Conservation (phyloP, 2,797 vertebrate species). For the Coilia nasus region DNA sequence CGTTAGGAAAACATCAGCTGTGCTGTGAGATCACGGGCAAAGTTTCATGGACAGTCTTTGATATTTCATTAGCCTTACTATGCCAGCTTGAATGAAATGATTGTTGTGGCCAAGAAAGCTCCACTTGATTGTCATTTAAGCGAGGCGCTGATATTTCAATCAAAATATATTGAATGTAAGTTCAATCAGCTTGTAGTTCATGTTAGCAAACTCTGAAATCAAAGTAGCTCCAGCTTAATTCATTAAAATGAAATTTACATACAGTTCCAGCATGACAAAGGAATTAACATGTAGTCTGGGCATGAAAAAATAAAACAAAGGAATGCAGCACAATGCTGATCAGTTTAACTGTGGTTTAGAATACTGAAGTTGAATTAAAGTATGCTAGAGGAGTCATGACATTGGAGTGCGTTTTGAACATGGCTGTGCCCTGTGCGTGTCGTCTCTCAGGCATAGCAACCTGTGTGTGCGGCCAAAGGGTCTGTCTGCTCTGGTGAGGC, state of each 20-base stretch:
- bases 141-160: neutral
- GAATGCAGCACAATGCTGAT: neutral
- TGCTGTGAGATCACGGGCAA: neutral
- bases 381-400: conserved; percentile 22
- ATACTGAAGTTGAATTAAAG: neutral
- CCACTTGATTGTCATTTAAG: neutral
- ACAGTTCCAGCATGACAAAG: too few relatives aligned
- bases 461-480: conserved; percentile 88
- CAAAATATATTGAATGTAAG: neutral
- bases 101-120: neutral
- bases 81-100: neutral
- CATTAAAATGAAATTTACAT: too few relatives aligned
- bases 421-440: conserved; percentile 12
- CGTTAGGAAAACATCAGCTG: neutral
- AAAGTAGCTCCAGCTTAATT: too few relatives aligned
- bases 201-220: neutral
- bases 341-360: neutral
- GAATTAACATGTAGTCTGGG: too few relatives aligned
- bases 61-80: neutral
- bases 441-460: conserved; percentile 85
- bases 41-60: neutral
- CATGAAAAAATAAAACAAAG: too few relatives aligned
- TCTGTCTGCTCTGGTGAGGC: conserved; percentile 85
- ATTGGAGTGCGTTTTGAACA: neutral
- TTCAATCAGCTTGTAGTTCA: neutral